phyloP scores from a whole-genome alignment of 1,140 invertebrate genomes.

The Drosophila bipectinata region DNA sequence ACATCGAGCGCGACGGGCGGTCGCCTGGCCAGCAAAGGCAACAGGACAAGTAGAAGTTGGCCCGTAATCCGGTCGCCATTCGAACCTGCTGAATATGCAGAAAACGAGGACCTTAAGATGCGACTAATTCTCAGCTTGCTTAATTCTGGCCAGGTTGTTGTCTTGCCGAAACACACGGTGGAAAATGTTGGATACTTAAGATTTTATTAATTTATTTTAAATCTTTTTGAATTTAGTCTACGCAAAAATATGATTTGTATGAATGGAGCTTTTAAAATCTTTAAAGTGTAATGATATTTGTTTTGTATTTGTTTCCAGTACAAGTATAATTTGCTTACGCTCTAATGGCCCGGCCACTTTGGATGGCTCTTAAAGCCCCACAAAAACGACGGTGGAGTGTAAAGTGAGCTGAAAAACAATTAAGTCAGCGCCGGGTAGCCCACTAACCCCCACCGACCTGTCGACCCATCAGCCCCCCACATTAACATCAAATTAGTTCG shows the following conservation, averaged over 20 bases:
- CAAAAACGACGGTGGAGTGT: slow-evolving; percentile 50
- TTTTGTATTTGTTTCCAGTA: slow-evolving; percentile 10
- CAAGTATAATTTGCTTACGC: slow-evolving; percentile 52
- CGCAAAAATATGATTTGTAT: background rate
- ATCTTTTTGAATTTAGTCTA: background rate
- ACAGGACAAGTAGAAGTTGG: slow-evolving; percentile 4
- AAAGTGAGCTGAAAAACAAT: slow-evolving; percentile 71
- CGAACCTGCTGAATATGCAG: slow-evolving; percentile 33
- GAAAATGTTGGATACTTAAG: background rate
- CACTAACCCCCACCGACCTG: slow-evolving; percentile 15
- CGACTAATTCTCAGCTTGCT: slow-evolving; percentile 58
- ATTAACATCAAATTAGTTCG: slow-evolving; percentile 73
- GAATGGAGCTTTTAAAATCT: background rate
- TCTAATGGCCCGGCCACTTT: slow-evolving; percentile 53
- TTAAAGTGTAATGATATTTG: background rate
- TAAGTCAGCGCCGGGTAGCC: slow-evolving; percentile 48
- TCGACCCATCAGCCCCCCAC: slow-evolving; percentile 42
- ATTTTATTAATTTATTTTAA: background rate
- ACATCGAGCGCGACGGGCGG: slow-evolving; percentile 53
- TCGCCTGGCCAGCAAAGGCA: slow-evolving; percentile 16
- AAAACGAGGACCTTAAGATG: slow-evolving; percentile 41
- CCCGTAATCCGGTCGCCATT: slow-evolving; percentile 24
- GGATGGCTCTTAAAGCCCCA: slow-evolving; percentile 62
- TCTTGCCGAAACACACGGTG: slow-evolving; percentile 15
- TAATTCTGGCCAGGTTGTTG: slow-evolving; percentile 44